Evolutionary conservation across 2,888 invertebrate genomes (phyloP).

Genomic region (Nymphalis polychloros): DNA sequence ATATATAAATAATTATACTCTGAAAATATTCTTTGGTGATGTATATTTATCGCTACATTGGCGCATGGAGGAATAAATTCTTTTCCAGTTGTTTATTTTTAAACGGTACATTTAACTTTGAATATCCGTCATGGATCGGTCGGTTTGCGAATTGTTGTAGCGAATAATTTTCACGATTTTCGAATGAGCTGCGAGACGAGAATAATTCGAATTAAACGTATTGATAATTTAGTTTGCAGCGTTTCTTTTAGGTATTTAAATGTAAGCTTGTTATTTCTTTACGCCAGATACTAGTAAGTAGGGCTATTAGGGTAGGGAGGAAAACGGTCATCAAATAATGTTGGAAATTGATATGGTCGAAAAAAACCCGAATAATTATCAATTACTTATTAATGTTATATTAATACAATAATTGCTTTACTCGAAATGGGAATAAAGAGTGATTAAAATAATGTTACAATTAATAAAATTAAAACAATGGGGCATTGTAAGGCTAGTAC

Average conservation of each 20-base stretch:
- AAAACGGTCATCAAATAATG: too few species aligned
- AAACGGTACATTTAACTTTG: constrained; percentile 56
- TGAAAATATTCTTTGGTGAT: background rate
- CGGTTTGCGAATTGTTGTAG: constrained; percentile 57
- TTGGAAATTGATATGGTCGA: too few species aligned
- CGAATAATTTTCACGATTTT: constrained; percentile 35
- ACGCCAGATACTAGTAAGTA: too few species aligned
- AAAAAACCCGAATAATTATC: too few species aligned
- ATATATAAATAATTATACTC: too few species aligned
- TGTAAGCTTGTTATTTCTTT: background rate
- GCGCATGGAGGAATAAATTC: constrained; percentile 27
- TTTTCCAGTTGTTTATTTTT: constrained; percentile 62
- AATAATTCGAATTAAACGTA: constrained; percentile 30
- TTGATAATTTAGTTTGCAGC: constrained; percentile 20
- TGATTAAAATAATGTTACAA: too few species aligned
- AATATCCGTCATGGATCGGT: constrained; percentile 44
- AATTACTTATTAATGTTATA: too few species aligned
- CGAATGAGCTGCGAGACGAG: constrained; percentile 30
- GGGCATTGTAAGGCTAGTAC: too few species aligned
- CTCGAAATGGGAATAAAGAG: too few species aligned
- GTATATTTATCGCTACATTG: background rate
- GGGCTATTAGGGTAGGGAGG: too few species aligned
- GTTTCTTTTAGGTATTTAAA: background rate
- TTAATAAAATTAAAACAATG: too few species aligned
- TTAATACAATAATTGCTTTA: too few species aligned